A percentile compares a stretch with the other conserved stretches of the same genome.
These are phyloP conservation scores for Gymnorhina tibicen DNA, from an alignment of 2,113 vertebrate genomes.

Conservation along the genomic window DNA sequence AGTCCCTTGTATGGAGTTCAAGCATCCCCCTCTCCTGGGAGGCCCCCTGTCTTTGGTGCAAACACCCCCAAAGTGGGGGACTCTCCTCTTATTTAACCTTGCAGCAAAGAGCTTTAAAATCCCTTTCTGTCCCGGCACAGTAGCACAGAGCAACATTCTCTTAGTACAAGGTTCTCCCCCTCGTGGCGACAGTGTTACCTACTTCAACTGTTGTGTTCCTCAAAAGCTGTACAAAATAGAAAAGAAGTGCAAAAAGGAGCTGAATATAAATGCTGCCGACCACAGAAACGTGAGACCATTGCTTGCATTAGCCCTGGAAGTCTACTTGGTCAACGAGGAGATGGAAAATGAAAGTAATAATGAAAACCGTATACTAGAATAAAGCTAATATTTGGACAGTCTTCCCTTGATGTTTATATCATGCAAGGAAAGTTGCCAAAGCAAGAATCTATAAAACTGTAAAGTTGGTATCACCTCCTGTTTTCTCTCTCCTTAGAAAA, in stretches of 20 bases:
- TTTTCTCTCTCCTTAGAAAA: constrained; percentile 16
- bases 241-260: constrained; percentile 19
- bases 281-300: not conserved
- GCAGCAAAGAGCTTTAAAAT: constrained; percentile 37
- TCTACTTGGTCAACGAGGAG: not conserved
- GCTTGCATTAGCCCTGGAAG: not conserved
- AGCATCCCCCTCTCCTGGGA: constrained; percentile 6
- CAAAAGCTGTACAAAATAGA: not conserved
- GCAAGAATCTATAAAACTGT: constrained; percentile 6
- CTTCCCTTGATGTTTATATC: not conserved
- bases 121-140: constrained; percentile 36
- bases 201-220: constrained; percentile 20
- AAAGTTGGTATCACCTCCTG: not conserved
- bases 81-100: constrained; percentile 22
- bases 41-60: constrained; percentile 47
- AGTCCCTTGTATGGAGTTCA: constrained; percentile 33
- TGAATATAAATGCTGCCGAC: not conserved
- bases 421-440: not conserved
- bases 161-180: constrained; percentile 34
- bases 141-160: constrained; percentile 28
- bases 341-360: not conserved
- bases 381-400: not conserved
- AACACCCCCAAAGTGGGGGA: not conserved
- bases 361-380: not conserved
- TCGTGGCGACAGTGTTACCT: constrained; percentile 31